phyloP scores from a whole-genome alignment of 2,113 vertebrate genomes.

The Thamnaconus septentrionalis region DNA sequence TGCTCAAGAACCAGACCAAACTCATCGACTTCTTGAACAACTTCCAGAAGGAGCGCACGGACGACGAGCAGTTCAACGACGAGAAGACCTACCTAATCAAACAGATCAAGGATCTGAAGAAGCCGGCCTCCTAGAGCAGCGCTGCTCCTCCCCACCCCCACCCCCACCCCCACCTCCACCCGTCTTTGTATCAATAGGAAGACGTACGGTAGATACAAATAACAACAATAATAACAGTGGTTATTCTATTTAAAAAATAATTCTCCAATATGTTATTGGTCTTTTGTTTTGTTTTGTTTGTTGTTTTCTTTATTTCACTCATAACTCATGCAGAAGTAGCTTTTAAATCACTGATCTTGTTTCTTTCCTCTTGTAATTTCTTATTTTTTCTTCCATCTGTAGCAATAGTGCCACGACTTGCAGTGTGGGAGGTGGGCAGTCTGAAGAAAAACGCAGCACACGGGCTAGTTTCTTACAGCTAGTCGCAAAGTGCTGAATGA shows the following conservation, averaged over 20 bases:
- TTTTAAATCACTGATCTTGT: constrained; percentile 56
- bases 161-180: constrained; percentile 14
- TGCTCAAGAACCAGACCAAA: constrained; percentile 97
- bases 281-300: background rate
- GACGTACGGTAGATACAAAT: constrained; percentile 55
- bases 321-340: constrained; percentile 46
- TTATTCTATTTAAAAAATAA: constrained; percentile 72
- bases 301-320: background rate
- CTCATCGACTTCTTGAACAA: constrained; percentile 96
- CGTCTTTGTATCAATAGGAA: constrained; percentile 69
- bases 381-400: constrained; percentile 37
- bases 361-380: constrained; percentile 10
- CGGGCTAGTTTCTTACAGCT: too few species aligned
- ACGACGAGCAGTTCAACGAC: constrained; percentile 97
- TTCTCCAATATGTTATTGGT: background rate
- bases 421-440: constrained; percentile 49
- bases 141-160: constrained; percentile 22
- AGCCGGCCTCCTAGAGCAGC: constrained; percentile 84
- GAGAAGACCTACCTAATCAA: constrained; percentile 99
- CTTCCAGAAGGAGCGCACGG: constrained; percentile 94
- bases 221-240: constrained; percentile 44
- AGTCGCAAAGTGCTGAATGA: too few species aligned
- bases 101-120: constrained; percentile 98
- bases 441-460: background rate
- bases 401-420: constrained; percentile 61